Conservation (phyloP, 2,113 vertebrate genomes). For the Taxidea taxus region DNA sequence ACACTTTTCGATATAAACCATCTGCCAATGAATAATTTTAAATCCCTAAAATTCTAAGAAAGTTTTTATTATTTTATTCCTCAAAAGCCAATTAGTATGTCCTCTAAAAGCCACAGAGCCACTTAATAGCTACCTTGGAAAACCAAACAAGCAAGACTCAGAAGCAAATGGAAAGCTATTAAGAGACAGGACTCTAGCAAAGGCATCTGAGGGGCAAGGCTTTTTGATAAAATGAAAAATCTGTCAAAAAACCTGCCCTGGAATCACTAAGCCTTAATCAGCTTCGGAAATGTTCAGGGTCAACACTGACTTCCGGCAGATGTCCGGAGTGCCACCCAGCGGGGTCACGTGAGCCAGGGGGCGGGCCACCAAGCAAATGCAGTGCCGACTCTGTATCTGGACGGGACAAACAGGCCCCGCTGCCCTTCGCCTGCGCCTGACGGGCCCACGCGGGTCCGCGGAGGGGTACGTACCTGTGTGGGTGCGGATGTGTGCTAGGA, state of each 20-base stretch:
- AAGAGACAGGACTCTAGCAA: neutral
- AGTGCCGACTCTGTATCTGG: rapidly evolving
- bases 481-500: constrained; percentile 96
- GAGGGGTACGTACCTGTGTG: constrained; percentile 91
- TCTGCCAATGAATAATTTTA: neutral
- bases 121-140: constrained; percentile 29
- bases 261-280: constrained; percentile 2
- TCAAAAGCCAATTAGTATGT: constrained; percentile 46
- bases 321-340: neutral
- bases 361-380: neutral
- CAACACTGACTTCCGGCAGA: neutral
- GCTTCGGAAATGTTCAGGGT: neutral
- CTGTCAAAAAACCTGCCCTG: neutral
- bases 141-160: constrained; percentile 49
- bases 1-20: constrained; percentile 32
- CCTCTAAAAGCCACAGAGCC: constrained; percentile 12
- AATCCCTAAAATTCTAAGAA: constrained; percentile 19
- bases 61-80: neutral
- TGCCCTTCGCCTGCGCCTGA: neutral
- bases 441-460: neutral
- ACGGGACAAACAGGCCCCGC: neutral
- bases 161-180: neutral
- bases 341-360: neutral
- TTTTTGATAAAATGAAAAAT: neutral
- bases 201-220: neutral